These are phyloP conservation scores for Nyctalus aviator DNA, from an alignment of 2,797 vertebrate genomes.

Conservation along the genomic window DNA sequence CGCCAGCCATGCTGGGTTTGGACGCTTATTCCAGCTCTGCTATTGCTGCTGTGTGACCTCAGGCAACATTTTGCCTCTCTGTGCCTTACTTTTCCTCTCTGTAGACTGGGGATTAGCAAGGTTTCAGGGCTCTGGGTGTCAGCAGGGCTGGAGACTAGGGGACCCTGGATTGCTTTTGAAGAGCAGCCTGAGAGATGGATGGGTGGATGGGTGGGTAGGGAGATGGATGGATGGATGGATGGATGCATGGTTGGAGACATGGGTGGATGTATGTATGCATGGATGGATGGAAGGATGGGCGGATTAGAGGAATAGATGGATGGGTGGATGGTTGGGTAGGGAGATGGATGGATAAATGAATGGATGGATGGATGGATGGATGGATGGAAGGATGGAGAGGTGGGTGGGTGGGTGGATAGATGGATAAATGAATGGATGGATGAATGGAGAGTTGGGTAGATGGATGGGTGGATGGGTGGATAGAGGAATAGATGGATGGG, in stretches of 20 bases:
- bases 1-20: too few relatives aligned
- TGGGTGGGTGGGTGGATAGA: rapidly evolving
- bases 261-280: too few relatives aligned
- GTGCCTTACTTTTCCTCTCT: neutral
- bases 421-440: too few relatives aligned
- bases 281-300: too few relatives aligned
- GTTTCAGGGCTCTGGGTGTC: neutral
- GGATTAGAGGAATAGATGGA: too few relatives aligned
- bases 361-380: too few relatives aligned
- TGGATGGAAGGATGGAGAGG: rapidly evolving
- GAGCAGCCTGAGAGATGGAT: neutral
- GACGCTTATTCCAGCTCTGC: neutral
- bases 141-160: neutral
- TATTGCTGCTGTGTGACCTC: neutral
- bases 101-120: neutral
- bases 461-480: rapidly evolving
- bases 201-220: rapidly evolving
- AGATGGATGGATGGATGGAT: too few relatives aligned
- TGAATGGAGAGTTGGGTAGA: too few relatives aligned
- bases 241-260: rapidly evolving
- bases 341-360: too few relatives aligned
- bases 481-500: rapidly evolving
- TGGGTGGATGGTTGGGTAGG: too few relatives aligned
- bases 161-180: neutral
- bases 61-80: neutral